Evolutionary conservation across 2,797 vertebrate genomes (phyloP), one percentile per base, ranked within the genome.

Genomic region (Enteromius paludinosus): DNA sequence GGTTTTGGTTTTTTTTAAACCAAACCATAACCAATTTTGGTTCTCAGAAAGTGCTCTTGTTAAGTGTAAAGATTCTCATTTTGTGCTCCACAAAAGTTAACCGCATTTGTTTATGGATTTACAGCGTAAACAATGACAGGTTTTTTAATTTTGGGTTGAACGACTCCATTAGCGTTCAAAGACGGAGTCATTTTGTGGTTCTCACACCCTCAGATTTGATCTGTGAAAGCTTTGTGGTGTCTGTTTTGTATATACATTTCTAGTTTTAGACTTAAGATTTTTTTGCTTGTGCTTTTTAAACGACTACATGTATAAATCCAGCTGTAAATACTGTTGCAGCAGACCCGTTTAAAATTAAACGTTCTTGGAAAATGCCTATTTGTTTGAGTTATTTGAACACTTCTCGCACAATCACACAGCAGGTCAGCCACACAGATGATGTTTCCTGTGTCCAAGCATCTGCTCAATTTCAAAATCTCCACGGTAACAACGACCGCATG

Each of bases 401-500:
- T 80, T 69, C 15, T 9, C 33, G 28, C 17, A 14, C 49, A 41
- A 5, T 56, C 33, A 3, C 12, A 15, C 12, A 23, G 14, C 33
- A 38, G 49, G 30, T 74, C 71, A 74, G 25, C 12, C 52, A 25
- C 52, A 56, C 72, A 49, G 43, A 49, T 20, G 47, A 11, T 1
- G 20, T 66, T 66, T 49, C 5, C 33, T 20, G 49, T 59, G 64
- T 41, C 15, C 15, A 66, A 20, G 30, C 18, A 15, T 52, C 15
- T 17, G 62, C 20, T 52, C 2, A 2, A 41, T 68, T 52, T 54
- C 30, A 20, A 12, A 41, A 68, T 79, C 64, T 79, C 33, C 79
- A 73, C 28, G 54, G 69, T 25, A 49, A 71, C 62, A 23, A 66
- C 75, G 70, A 72, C 70, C 86, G 59, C 84, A 70, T 76, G 84